Conservation (phyloP, 92 coral and sea anemone genomes). For the Epizoanthus ramosus region DNA sequence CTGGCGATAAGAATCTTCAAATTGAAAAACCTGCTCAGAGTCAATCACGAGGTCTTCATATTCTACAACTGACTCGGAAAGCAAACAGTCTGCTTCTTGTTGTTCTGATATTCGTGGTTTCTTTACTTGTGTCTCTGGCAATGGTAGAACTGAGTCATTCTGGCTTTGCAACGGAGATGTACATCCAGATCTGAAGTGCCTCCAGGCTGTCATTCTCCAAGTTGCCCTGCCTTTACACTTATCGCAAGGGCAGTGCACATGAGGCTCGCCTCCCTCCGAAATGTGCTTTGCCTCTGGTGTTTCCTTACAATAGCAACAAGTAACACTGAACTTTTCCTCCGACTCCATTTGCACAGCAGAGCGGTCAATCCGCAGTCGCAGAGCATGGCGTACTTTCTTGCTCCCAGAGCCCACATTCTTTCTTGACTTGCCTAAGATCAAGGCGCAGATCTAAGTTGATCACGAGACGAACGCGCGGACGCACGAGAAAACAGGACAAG, state of each 20-base stretch:
- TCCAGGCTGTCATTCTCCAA: constrained; percentile 67
- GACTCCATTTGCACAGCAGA: no score
- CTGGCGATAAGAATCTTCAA: background rate
- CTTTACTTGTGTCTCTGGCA: background rate
- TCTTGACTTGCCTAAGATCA: no score
- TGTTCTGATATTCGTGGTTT: background rate
- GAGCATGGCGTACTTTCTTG: no score
- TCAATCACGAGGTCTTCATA: background rate
- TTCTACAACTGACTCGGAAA: background rate
- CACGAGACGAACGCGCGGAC: no score
- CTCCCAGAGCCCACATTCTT: no score
- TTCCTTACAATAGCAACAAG: constrained; percentile 45
- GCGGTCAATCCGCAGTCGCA: no score
- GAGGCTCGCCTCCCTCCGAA: constrained; percentile 47
- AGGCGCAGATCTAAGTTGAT: no score
- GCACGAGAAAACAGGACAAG: no score
- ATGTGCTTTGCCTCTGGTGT: constrained; percentile 49
- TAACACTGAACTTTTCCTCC: background rate
- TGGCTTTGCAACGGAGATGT: background rate
- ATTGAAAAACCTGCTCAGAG: background rate
- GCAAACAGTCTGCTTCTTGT: background rate
- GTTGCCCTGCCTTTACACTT: constrained; percentile 56
- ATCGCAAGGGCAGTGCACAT: constrained; percentile 61
- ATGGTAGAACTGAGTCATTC: background rate
- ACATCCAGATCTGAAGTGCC: constrained; percentile 13